Percentiles rank a stretch among this genome's conserved stretches.
phyloP scores from a whole-genome alignment of 2,113 vertebrate genomes.

The Rhizomys pruinosus region DNA sequence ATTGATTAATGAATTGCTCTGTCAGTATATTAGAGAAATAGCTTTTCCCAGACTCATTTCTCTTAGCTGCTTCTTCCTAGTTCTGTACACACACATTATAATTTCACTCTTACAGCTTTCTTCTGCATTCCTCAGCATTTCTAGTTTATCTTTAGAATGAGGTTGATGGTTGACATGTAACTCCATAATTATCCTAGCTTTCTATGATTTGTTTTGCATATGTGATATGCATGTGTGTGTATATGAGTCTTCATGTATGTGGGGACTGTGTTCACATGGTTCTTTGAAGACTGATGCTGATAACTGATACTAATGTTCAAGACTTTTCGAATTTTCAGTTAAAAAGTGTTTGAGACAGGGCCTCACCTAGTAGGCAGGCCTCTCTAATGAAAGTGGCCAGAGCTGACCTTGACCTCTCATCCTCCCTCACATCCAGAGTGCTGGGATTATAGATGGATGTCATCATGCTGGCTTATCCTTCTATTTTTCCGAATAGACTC shows the following conservation, averaged over 20 bases:
- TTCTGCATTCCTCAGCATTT: conserved; percentile 2
- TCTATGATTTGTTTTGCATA: not conserved
- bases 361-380: not conserved
- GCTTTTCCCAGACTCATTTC: not conserved
- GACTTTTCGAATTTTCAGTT: conserved; percentile 27
- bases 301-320: not conserved
- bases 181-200: not conserved
- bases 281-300: not conserved
- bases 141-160: conserved; percentile 50
- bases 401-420: not conserved
- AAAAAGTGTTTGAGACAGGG: not conserved
- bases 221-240: not conserved
- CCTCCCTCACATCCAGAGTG: not conserved
- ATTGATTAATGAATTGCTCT: conserved; percentile 19
- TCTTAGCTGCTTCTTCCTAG: not conserved
- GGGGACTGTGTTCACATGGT: too few relatives aligned
- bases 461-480: not conserved
- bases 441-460: not conserved
- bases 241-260: too few relatives aligned
- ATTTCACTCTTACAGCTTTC: not conserved
- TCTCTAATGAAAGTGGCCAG: not conserved
- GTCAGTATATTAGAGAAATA: conserved; percentile 31
- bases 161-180: not conserved
- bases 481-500: not conserved
- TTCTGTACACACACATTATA: not conserved